Evolutionary conservation across 2,113 vertebrate genomes (phyloP).

Genomic region (Pardalotus punctatus): DNA sequence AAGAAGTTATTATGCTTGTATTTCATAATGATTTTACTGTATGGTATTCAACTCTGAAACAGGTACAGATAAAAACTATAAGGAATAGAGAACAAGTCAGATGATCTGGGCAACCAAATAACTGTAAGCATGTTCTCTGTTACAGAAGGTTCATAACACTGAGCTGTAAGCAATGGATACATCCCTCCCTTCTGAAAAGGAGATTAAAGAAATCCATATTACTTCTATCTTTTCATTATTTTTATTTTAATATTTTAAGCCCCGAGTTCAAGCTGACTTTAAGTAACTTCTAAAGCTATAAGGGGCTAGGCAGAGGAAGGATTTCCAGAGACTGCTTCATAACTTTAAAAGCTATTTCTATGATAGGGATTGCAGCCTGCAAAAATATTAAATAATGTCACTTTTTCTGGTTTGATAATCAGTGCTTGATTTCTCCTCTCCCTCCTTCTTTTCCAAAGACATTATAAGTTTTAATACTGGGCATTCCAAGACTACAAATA

Average conservation of each 20-base stretch:
- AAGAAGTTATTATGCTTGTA: neutral
- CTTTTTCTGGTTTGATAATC: neutral
- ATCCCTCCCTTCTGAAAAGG: neutral
- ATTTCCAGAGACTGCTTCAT: neutral
- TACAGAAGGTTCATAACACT: neutral
- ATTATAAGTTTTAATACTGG: neutral
- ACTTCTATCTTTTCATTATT: neutral
- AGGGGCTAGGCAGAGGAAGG: neutral
- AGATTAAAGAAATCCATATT: neutral
- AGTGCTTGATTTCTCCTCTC: neutral
- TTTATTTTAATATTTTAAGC: conserved; percentile 10
- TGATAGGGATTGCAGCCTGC: neutral
- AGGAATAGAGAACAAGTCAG: neutral
- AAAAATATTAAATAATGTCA: neutral
- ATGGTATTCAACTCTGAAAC: neutral
- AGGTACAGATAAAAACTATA: neutral
- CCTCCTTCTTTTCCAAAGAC: neutral
- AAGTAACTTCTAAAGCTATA: neutral
- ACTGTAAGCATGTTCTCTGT: neutral
- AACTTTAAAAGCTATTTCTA: neutral
- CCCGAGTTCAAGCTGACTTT: neutral
- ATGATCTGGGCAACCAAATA: neutral
- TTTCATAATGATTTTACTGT: neutral
- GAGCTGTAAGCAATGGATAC: neutral
- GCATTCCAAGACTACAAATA: neutral